phyloP scores from a whole-genome alignment of 2,113 vertebrate genomes.

The Cranoglanis bouderius region DNA sequence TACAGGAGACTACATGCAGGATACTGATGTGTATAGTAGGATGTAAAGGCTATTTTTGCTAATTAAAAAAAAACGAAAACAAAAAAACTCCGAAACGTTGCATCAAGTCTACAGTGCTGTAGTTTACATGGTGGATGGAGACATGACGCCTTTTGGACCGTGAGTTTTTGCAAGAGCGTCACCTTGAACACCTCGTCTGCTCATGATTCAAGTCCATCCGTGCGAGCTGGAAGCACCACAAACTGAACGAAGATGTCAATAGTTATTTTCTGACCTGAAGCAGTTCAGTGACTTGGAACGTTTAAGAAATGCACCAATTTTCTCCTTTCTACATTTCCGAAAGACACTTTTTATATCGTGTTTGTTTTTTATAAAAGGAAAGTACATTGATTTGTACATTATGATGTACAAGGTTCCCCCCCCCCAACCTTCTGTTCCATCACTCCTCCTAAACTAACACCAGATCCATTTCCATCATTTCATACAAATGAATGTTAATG shows the following conservation, averaged over 20 bases:
- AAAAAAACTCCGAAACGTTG: background rate
- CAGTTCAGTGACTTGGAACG: background rate
- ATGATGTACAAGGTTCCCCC: constrained; percentile 8
- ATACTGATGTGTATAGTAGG: constrained; percentile 9
- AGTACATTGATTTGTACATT: constrained; percentile 33
- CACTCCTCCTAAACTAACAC: constrained; percentile 37
- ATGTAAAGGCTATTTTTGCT: constrained; percentile 29
- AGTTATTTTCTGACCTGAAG: background rate
- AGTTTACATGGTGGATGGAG: background rate
- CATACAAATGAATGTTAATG: constrained; percentile 46
- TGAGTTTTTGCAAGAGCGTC: constrained; percentile 18
- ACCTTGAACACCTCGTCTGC: constrained; percentile 24
- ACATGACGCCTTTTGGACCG: constrained; percentile 17
- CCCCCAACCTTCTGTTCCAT: constrained; percentile 23
- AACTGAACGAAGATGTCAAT: constrained; percentile 7
- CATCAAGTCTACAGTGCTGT: constrained; percentile 24
- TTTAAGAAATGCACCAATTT: constrained; percentile 4
- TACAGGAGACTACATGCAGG: constrained; percentile 2
- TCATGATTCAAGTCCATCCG: background rate
- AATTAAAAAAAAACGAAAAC: background rate
- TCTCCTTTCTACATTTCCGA: constrained; percentile 47
- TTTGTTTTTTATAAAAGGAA: constrained; percentile 43
- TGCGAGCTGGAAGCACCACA: background rate
- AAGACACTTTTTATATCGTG: constrained; percentile 49
- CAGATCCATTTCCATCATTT: constrained; percentile 10